A percentile compares a stretch with the other conserved stretches of the same genome.
phyloP scores from a whole-genome alignment of 1,140 invertebrate genomes.

The Reticulitermes speratus region DNA sequence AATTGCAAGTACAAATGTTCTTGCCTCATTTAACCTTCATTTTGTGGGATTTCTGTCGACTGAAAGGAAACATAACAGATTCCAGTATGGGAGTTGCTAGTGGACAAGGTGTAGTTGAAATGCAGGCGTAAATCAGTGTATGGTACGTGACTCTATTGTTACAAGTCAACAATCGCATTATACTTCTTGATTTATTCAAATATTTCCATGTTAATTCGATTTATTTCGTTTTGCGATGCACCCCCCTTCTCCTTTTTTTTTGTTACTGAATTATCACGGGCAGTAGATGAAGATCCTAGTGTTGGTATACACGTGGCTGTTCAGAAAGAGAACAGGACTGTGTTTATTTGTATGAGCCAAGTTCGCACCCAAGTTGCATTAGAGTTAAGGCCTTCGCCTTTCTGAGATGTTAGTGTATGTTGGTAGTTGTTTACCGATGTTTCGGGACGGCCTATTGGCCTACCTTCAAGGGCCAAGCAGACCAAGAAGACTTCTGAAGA shows the following conservation, averaged over 20 bases:
- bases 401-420: no score
- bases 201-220: not conserved
- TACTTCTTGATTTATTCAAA: constrained; percentile 2
- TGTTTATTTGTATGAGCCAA: no score
- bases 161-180: constrained; percentile 6
- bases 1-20: constrained; percentile 30
- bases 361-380: no score
- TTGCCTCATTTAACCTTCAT: constrained; percentile 31
- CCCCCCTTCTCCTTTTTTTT: not conserved
- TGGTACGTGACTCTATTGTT: not conserved
- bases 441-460: no score
- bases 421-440: no score
- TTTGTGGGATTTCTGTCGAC: constrained; percentile 22
- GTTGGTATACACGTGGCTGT: no score
- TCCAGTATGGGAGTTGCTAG: not conserved
- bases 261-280: not conserved
- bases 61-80: not conserved
- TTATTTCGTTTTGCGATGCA: not conserved
- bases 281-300: no score
- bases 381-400: no score
- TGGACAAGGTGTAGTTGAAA: not conserved
- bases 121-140: not conserved
- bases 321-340: no score
- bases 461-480: no score
- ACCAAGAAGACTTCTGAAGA: no score